A percentile compares a stretch with the other conserved stretches of the same genome.
Conservation (phyloP, 2,888 invertebrate species). For the Sphaeridia pumilis region DNA sequence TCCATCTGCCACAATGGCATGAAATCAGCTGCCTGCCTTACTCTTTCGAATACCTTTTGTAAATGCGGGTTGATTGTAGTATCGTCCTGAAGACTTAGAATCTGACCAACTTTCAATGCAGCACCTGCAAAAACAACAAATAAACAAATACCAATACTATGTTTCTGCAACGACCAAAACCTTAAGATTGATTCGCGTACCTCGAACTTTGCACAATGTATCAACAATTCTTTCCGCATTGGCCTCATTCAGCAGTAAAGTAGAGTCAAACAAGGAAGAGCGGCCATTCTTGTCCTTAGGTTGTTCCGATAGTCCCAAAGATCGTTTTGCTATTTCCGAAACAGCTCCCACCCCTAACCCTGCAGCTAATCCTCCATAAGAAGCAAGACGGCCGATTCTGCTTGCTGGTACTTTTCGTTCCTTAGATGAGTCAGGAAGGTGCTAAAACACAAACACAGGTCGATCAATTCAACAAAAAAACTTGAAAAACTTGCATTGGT, state of each 20-base stretch:
- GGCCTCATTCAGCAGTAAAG: conserved; percentile 48
- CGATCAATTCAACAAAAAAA: too few species aligned
- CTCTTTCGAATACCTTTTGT: conserved; percentile 86
- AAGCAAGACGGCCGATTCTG: conserved; percentile 73
- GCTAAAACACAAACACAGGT: too few species aligned
- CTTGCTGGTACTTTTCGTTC: conserved; percentile 81
- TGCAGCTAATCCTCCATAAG: conserved; percentile 86
- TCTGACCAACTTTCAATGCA: conserved; percentile 92
- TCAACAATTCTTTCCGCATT: conserved; percentile 70
- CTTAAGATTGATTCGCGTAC: too few species aligned
- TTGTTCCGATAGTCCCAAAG: conserved; percentile 52
- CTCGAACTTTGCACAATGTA: conserved; percentile 92
- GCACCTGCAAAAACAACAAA: conserved; percentile 52
- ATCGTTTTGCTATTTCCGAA: conserved; percentile 76
- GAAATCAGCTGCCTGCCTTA: conserved; percentile 95
- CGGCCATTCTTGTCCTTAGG: conserved; percentile 16
- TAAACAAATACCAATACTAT: too few species aligned
- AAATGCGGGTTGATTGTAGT: conserved; percentile 78
- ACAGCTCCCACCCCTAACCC: conserved; percentile 86
- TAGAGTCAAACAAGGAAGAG: conserved; percentile 39
- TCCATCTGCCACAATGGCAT: conserved; percentile 96
- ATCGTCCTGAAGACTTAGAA: conserved; percentile 92
- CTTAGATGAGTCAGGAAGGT: conserved; percentile 58
- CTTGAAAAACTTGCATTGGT: too few species aligned
- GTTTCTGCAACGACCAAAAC: too few species aligned